Evolutionary conservation across 2,113 vertebrate species (phyloP).

Genomic region (Garra rufa): DNA sequence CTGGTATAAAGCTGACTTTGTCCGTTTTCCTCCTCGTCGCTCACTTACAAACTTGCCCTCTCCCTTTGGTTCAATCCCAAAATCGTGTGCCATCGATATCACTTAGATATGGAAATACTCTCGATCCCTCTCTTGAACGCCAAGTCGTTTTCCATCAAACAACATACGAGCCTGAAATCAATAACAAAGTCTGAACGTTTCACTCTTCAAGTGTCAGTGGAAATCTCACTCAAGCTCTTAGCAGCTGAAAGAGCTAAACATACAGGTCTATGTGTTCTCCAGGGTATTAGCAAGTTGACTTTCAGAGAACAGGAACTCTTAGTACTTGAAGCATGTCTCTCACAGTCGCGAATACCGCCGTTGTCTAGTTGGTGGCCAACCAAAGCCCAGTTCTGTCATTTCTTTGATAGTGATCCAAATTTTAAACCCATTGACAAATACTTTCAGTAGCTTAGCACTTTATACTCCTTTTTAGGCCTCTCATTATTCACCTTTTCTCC

Average conservation of each 20-base stretch:
- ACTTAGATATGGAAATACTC: conserved; percentile 54
- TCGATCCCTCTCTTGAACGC: background rate
- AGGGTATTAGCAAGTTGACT: conserved; percentile 34
- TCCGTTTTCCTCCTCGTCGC: background rate
- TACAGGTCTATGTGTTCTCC: conserved; percentile 26
- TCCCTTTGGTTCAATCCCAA: conserved; percentile 31
- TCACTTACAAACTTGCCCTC: background rate
- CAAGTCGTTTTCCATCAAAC: conserved; percentile 34
- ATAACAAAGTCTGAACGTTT: conserved; percentile 17
- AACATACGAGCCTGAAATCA: conserved; percentile 35
- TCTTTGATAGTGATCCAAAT: background rate
- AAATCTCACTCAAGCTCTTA: conserved; percentile 60
- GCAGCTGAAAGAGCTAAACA: conserved; percentile 54
- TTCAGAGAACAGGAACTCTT: conserved; percentile 42
- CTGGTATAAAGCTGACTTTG: conserved; percentile 29
- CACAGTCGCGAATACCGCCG: background rate
- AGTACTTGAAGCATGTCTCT: conserved; percentile 50
- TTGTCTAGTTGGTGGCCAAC: conserved; percentile 15
- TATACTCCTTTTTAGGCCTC: conserved; percentile 54
- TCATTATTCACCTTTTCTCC: conserved; percentile 55
- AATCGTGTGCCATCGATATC: conserved; percentile 22
- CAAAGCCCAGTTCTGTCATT: background rate
- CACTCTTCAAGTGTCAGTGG: background rate
- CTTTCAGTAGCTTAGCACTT: conserved; percentile 41
- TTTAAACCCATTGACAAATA: background rate